phyloP scores from a whole-genome alignment of 2,797 vertebrate genomes.

The Dipus sagitta region DNA sequence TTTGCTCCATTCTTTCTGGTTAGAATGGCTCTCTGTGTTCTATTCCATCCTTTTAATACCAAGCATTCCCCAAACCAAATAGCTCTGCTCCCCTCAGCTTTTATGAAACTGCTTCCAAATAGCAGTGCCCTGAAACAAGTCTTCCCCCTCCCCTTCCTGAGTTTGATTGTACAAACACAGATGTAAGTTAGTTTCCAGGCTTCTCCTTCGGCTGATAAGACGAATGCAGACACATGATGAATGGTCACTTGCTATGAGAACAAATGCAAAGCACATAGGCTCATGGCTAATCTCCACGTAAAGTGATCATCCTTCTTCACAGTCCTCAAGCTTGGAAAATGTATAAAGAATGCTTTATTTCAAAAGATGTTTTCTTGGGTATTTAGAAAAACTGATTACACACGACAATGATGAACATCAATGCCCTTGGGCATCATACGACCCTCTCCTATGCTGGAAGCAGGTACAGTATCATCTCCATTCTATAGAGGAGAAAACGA shows the following conservation, averaged over 20 bases:
- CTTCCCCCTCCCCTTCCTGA: background rate
- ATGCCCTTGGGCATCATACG: background rate
- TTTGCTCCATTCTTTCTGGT: background rate
- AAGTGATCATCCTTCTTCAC: background rate
- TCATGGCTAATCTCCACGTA: background rate
- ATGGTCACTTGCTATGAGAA: background rate
- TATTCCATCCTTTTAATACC: background rate
- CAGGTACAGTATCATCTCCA: background rate
- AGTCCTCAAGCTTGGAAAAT: background rate
- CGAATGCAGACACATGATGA: background rate
- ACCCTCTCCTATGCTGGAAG: background rate
- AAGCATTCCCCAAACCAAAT: background rate
- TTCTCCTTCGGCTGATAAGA: background rate
- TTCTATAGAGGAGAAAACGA: constrained; percentile 23
- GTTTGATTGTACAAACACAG: background rate
- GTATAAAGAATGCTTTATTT: too few relatives aligned
- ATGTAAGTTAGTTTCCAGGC: background rate
- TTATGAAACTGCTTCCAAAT: background rate
- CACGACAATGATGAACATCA: background rate
- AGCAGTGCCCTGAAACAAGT: background rate
- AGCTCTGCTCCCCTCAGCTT: background rate
- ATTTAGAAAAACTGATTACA: background rate
- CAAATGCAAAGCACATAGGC: background rate
- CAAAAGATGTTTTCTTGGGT: background rate
- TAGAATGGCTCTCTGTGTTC: background rate